Percentiles rank a stretch among this genome's conserved stretches.
These are phyloP conservation scores for Oncorhynchus keta DNA, from an alignment of 2,113 vertebrate genomes.

Conservation along the genomic window DNA sequence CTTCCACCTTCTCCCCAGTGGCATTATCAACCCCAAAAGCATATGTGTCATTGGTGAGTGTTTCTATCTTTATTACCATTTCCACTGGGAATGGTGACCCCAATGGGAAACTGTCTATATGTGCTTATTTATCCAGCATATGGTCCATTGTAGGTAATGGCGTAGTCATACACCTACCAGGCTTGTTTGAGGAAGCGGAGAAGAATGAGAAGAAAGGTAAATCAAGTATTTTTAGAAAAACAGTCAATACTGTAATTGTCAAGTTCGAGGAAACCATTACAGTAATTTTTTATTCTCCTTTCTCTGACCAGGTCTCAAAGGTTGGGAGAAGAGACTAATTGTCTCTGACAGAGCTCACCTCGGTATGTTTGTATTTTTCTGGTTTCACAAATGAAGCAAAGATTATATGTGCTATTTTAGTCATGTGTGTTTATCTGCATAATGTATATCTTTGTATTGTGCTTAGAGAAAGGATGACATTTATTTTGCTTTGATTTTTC, in stretches of 20 bases:
- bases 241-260: background rate
- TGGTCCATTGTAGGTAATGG: constrained; percentile 83
- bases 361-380: constrained; percentile 70
- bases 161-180: constrained; percentile 95
- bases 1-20: constrained; percentile 97
- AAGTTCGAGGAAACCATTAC: background rate
- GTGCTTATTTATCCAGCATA: background rate
- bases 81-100: background rate
- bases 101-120: background rate
- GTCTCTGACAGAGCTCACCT: constrained; percentile 97
- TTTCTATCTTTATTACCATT: background rate
- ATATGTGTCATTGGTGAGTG: constrained; percentile 92
- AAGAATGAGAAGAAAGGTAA: constrained; percentile 98
- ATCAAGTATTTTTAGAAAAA: constrained; percentile 17
- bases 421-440: background rate
- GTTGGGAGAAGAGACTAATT: constrained; percentile 95
- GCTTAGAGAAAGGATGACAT: no score
- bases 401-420: background rate
- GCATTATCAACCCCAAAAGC: constrained; percentile 93
- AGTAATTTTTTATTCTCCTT: background rate
- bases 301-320: constrained; percentile 84
- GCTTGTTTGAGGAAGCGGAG: constrained; percentile 96
- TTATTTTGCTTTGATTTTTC: constrained; percentile 27
- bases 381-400: no score
- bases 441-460: background rate